phyloP scores from a whole-genome alignment of 1,140 invertebrate genomes.

The Gryllus bimaculatus region DNA sequence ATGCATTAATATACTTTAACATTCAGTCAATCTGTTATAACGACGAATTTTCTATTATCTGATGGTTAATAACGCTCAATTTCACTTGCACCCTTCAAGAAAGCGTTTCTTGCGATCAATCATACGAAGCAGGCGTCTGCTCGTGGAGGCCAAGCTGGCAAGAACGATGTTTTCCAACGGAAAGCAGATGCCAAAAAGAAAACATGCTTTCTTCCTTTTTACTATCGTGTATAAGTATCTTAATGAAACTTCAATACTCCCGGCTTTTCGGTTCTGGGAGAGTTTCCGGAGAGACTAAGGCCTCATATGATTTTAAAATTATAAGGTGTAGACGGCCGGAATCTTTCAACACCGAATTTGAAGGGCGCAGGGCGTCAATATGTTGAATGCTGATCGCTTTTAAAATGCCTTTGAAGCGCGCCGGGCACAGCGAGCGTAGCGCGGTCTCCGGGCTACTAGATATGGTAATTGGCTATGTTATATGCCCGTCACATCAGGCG shows the following conservation, averaged over 20 bases:
- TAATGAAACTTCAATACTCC: background rate
- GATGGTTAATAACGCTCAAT: slow-evolving; percentile 10
- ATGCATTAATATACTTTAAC: background rate
- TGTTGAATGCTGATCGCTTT: slow-evolving; percentile 4
- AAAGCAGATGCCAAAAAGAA: background rate
- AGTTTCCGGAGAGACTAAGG: background rate
- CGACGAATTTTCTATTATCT: background rate
- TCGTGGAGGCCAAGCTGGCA: background rate
- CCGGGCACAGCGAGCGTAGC: background rate
- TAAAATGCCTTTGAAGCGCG: background rate
- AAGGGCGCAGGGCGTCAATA: background rate
- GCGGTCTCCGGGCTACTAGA: background rate
- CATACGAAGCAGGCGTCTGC: background rate
- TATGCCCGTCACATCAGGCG: background rate
- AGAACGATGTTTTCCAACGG: background rate
- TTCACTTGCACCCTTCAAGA: background rate
- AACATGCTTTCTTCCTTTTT: background rate
- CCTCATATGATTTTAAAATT: background rate
- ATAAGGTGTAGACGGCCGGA: background rate
- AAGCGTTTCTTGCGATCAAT: background rate
- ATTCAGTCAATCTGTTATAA: background rate
- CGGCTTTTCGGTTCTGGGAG: background rate
- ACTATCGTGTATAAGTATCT: background rate
- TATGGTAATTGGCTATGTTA: slow-evolving; percentile 1
- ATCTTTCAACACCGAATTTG: background rate